Conservation (phyloP, 92 coral and sea anemone species). For the Siderastrea siderea region DNA sequence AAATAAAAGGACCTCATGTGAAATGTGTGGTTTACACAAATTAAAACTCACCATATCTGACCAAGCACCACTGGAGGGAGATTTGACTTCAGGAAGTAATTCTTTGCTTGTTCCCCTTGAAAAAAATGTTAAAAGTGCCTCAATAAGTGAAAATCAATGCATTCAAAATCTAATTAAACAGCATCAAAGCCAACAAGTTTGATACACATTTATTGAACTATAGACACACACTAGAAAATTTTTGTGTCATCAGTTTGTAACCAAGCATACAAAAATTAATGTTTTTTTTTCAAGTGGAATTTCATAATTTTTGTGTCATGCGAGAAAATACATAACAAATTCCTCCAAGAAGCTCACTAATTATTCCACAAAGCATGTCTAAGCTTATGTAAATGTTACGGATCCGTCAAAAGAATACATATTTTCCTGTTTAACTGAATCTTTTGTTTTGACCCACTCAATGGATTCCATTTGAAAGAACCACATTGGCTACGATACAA, state of each 20-base stretch:
- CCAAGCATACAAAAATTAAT: neutral
- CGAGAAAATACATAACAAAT: too few species aligned
- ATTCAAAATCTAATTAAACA: neutral
- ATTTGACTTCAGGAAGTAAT: conserved; percentile 91
- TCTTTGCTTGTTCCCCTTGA: conserved; percentile 98
- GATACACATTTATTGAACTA: neutral
- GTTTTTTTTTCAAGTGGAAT: too few species aligned
- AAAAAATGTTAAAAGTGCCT: neutral
- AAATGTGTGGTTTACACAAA: too few species aligned
- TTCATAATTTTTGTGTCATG: too few species aligned
- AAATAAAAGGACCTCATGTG: neutral
- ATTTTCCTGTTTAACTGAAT: neutral
- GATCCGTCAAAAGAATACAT: neutral
- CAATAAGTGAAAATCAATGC: neutral
- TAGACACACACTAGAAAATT: neutral
- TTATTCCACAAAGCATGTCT: neutral
- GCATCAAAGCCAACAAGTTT: neutral
- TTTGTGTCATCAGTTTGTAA: neutral
- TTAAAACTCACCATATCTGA: conserved; percentile 89
- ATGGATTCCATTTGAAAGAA: neutral
- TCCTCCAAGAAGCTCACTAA: neutral
- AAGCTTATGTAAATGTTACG: neutral
- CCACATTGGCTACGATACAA: too few species aligned
- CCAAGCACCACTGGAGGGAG: conserved; percentile 95
- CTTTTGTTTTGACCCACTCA: neutral